Conservation (phyloP, 92 coral and sea anemone genomes). For the Pocillopora grandis region DNA sequence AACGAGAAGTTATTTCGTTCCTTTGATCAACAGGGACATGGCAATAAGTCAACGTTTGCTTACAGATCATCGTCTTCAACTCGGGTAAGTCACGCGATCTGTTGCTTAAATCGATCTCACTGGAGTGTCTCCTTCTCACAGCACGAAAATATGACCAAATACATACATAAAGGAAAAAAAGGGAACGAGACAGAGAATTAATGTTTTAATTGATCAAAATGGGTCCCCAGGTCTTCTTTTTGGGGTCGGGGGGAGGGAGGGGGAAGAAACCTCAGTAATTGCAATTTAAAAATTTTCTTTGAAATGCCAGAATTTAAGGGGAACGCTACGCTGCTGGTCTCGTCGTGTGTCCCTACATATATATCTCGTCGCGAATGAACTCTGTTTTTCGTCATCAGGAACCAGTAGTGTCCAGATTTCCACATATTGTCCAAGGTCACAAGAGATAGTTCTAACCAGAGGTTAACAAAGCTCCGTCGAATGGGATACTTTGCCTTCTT, state of each 20-base stretch:
- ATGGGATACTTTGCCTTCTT: background rate
- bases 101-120: background rate
- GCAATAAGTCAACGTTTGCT: constrained; percentile 55
- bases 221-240: too few relatives aligned
- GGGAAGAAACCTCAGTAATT: too few relatives aligned
- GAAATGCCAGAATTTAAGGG: too few relatives aligned
- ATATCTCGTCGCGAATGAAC: background rate
- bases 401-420: constrained; percentile 85
- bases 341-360: background rate
- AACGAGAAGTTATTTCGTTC: too few relatives aligned
- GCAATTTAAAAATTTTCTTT: too few relatives aligned
- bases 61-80: constrained; percentile 72
- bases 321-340: too few relatives aligned
- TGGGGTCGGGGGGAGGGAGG: too few relatives aligned
- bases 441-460: constrained; percentile 55
- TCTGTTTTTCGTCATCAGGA: constrained; percentile 48
- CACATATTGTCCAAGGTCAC: constrained; percentile 82
- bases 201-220: too few relatives aligned
- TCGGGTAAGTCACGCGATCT: constrained; percentile 53
- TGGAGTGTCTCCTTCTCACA: background rate
- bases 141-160: background rate
- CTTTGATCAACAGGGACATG: constrained; percentile 24
- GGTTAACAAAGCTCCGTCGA: background rate
- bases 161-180: background rate
- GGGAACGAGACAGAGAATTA: background rate